phyloP scores from a whole-genome alignment of 2,797 vertebrate genomes.

The Cirrhinus molitorella region DNA sequence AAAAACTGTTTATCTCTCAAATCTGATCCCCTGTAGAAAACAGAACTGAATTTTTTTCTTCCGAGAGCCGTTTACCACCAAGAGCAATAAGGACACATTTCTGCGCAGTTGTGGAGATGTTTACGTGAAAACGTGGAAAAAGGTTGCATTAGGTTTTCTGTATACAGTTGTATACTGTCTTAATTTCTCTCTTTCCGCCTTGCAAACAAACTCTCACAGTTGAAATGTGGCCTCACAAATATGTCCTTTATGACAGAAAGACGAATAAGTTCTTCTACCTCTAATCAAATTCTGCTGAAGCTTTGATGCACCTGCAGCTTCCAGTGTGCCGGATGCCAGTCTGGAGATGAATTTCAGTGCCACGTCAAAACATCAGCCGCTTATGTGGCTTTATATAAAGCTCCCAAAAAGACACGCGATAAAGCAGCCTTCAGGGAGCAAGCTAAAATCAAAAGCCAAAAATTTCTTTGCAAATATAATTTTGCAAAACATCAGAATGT shows the following conservation, averaged over 20 bases:
- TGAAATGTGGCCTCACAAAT: not conserved
- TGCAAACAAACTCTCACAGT: not conserved
- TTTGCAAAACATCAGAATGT: slow-evolving; percentile 35
- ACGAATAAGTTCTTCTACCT: slow-evolving; percentile 17
- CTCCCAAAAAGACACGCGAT: slow-evolving; percentile 51
- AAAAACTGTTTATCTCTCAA: not conserved
- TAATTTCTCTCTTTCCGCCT: not conserved
- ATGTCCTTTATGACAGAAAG: not conserved
- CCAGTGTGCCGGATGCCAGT: slow-evolving; percentile 17
- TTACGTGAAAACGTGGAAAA: too few species aligned
- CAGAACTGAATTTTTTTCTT: not conserved
- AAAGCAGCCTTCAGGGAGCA: slow-evolving; percentile 39
- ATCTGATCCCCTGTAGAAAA: not conserved
- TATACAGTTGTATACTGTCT: slow-evolving; percentile 27
- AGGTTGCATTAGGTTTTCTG: slow-evolving; percentile 1
- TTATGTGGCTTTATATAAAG: slow-evolving; percentile 50
- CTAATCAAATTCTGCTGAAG: slow-evolving; percentile 24
- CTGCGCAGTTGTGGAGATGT: not conserved
- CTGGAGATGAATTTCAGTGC: slow-evolving; percentile 37
- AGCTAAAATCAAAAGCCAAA: slow-evolving; percentile 50
- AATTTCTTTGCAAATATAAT: not conserved
- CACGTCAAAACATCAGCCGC: slow-evolving; percentile 47
- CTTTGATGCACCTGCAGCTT: slow-evolving; percentile 32
- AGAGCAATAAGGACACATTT: not conserved
- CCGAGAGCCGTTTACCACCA: not conserved